phyloP scores from a whole-genome alignment of 2,888 invertebrate species.

The Meandrusa payeni region DNA sequence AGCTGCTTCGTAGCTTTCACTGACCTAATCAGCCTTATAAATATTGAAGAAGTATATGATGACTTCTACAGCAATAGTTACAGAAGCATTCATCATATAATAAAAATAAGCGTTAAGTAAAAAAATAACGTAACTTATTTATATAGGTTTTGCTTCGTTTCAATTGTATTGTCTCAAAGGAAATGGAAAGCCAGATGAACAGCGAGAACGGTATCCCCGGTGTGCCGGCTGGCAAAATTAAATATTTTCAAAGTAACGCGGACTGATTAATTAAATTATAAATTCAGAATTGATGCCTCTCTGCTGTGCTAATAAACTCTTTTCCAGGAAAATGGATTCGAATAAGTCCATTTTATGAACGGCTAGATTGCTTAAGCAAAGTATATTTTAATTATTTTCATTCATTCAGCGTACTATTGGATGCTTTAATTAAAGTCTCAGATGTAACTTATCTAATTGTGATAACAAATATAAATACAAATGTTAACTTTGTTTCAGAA shows the following conservation, averaged over 20 bases:
- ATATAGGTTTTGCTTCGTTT: conserved; percentile 10
- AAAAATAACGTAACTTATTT: too few species aligned
- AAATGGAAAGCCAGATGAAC: conserved; percentile 28
- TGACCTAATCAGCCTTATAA: too few species aligned
- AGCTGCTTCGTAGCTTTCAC: too few species aligned
- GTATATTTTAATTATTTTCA: background rate
- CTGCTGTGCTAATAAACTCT: conserved; percentile 41
- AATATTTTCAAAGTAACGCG: conserved; percentile 46
- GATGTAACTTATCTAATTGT: too few species aligned
- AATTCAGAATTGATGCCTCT: conserved; percentile 62
- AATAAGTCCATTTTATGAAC: conserved; percentile 30
- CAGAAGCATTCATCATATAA: too few species aligned
- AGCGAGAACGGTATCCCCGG: conserved; percentile 35
- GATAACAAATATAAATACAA: too few species aligned
- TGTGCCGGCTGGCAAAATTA: conserved; percentile 46
- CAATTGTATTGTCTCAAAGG: conserved; percentile 17
- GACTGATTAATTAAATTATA: conserved; percentile 61
- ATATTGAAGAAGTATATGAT: too few species aligned
- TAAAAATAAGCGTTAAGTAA: too few species aligned
- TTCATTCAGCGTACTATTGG: too few species aligned
- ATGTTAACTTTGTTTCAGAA: too few species aligned
- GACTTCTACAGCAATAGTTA: too few species aligned
- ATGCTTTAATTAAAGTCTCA: too few species aligned
- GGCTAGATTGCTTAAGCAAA: conserved; percentile 6
- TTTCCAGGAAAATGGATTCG: conserved; percentile 41